Evolutionary conservation across 2,113 vertebrate genomes (phyloP).

Genomic region (Corvus hawaiiensis): DNA sequence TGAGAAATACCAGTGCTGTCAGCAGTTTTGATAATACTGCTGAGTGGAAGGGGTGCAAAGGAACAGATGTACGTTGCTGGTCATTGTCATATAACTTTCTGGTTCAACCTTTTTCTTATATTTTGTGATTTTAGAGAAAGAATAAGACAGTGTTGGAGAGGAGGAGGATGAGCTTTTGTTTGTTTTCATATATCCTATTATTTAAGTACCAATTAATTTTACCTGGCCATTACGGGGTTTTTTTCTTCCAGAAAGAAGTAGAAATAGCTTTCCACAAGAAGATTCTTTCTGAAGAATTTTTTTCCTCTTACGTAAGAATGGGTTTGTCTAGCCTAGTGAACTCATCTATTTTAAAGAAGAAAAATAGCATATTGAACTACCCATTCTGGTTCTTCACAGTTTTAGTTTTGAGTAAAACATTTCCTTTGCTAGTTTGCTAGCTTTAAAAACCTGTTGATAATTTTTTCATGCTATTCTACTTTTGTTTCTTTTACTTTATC

Average conservation of each 20-base stretch:
- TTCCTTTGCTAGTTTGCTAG: not conserved
- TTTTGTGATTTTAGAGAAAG: not conserved
- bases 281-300: not conserved
- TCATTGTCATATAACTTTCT: not conserved
- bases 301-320: not conserved
- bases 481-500: not conserved
- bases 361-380: not conserved
- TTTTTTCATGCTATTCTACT: not conserved
- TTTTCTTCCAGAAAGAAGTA: not conserved
- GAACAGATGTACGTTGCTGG: not conserved
- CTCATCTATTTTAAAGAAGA: not conserved
- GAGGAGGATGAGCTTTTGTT: not conserved
- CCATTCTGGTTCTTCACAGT: not conserved
- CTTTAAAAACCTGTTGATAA: not conserved
- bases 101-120: not conserved
- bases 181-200: not conserved
- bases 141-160: not conserved
- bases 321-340: not conserved
- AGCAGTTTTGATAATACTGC: not conserved
- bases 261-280: not conserved
- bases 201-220: not conserved
- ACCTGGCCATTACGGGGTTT: not conserved
- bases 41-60: not conserved
- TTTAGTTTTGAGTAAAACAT: not conserved
- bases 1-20: not conserved